Evolutionary conservation across 2,888 invertebrate genomes (phyloP).

Genomic region (Drosophila sordidapex): DNA sequence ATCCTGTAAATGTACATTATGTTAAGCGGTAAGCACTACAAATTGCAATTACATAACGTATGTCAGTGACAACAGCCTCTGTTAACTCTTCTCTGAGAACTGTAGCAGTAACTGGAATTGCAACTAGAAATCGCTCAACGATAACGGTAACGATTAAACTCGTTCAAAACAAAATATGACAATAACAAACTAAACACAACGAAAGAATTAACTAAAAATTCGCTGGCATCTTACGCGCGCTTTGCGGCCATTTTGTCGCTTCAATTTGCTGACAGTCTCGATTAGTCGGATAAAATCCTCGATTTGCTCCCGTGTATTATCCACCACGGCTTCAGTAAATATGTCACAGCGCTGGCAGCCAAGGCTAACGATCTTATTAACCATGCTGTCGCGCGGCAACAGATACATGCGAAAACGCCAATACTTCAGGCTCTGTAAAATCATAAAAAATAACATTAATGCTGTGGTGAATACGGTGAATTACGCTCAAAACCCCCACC

Average conservation of each 20-base stretch:
- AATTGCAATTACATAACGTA: constrained; percentile 19
- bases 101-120: constrained; percentile 19
- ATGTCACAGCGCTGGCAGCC: constrained; percentile 92
- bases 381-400: constrained; percentile 92
- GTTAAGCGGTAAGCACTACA: constrained; percentile 64
- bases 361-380: constrained; percentile 91
- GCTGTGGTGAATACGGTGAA: background rate
- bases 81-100: constrained; percentile 7
- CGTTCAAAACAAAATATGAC: constrained; percentile 21
- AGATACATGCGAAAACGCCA: constrained; percentile 96
- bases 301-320: constrained; percentile 87
- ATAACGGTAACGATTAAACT: constrained; percentile 23
- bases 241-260: constrained; percentile 90
- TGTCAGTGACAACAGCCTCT: constrained; percentile 24
- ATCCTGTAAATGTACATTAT: constrained; percentile 85
- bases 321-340: constrained; percentile 87
- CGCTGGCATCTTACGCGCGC: constrained; percentile 88
- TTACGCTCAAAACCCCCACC: constrained; percentile 85
- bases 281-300: constrained; percentile 92
- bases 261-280: constrained; percentile 95
- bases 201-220: constrained; percentile 21
- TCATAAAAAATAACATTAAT: background rate
- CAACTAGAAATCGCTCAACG: constrained; percentile 26
- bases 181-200: constrained; percentile 24
- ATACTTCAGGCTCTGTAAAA: constrained; percentile 90